Conservation (phyloP, 2,797 vertebrate genomes). For the Holocentrus rufus region DNA sequence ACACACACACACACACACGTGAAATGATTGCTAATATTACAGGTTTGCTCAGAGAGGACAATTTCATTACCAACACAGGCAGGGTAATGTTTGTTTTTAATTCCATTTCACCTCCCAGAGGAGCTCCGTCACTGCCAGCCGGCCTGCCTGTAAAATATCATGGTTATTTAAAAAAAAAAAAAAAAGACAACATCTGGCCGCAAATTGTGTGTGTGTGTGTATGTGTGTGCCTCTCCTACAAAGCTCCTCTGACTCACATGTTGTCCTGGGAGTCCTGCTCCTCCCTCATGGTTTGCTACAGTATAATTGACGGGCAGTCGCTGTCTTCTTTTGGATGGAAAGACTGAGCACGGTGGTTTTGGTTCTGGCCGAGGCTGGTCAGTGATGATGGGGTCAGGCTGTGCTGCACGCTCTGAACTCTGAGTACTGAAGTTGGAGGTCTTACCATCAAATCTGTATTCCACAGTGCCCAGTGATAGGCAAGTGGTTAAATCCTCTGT, state of each 20-base stretch:
- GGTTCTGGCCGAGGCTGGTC: slow-evolving; percentile 47
- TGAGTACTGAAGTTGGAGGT: slow-evolving; percentile 38
- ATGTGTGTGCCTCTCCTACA: background rate
- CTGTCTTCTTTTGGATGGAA: slow-evolving; percentile 65
- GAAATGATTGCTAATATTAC: slow-evolving; percentile 34
- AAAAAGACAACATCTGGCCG: slow-evolving; percentile 39
- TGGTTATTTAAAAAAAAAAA: slow-evolving; percentile 36
- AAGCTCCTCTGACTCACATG: slow-evolving; percentile 50
- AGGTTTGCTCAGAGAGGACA: slow-evolving; percentile 35
- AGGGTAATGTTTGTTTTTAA: slow-evolving; percentile 59
- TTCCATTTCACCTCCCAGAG: slow-evolving; percentile 43
- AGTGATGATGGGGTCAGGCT: slow-evolving; percentile 70
- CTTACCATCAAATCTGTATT: slow-evolving; percentile 45
- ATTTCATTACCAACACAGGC: slow-evolving; percentile 40
- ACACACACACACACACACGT: slow-evolving; percentile 6
- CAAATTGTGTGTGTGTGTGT: slow-evolving; percentile 25
- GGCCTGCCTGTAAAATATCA: slow-evolving; percentile 46
- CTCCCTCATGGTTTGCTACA: slow-evolving; percentile 61
- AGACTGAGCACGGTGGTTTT: slow-evolving; percentile 69
- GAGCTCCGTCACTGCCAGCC: slow-evolving; percentile 10
- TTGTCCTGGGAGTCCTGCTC: slow-evolving; percentile 41
- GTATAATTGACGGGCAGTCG: slow-evolving; percentile 72
- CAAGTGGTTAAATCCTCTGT: background rate
- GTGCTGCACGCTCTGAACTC: slow-evolving; percentile 48
- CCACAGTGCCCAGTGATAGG: slow-evolving; percentile 9